These are phyloP conservation scores for Pseudorhiza aurosa DNA, from an alignment of 30 jellyfish, hydroid and myxozoan species.

Conservation along the genomic window DNA sequence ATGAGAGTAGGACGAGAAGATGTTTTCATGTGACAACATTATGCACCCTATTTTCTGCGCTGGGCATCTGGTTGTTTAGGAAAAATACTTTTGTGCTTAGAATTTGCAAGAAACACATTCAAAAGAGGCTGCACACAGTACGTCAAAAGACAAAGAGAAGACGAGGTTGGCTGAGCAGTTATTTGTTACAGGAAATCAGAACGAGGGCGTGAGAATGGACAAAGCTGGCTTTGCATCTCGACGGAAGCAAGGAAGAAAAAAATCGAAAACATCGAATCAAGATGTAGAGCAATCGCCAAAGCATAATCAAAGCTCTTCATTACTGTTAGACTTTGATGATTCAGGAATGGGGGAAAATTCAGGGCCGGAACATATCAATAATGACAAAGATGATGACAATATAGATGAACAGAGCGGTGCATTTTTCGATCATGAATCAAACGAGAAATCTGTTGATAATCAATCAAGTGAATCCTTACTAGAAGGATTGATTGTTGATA, in stretches of 20 bases:
- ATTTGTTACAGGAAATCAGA: background rate
- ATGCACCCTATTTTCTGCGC: too few relatives aligned
- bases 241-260: conserved; percentile 13
- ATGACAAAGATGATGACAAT: background rate
- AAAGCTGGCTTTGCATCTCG: conserved; percentile 39
- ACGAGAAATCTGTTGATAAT: background rate
- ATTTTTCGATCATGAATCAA: background rate
- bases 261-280: background rate
- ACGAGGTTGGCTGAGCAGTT: conserved; percentile 40
- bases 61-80: too few relatives aligned
- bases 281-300: background rate
- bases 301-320: background rate
- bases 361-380: background rate
- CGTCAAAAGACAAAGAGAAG: conserved; percentile 10
- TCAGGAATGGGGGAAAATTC: conserved; percentile 19
- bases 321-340: conserved; percentile 38
- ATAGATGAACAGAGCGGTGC: background rate
- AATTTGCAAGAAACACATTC: background rate
- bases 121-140: background rate
- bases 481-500: background rate
- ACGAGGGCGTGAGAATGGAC: conserved; percentile 17
- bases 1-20: too few relatives aligned
- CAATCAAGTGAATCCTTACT: background rate
- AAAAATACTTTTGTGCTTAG: too few relatives aligned
- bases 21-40: too few relatives aligned